A percentile compares a stretch with the other conserved stretches of the same genome.
Evolutionary conservation across 2,113 vertebrate genomes (phyloP).

Genomic region (Lycaon pictus): DNA sequence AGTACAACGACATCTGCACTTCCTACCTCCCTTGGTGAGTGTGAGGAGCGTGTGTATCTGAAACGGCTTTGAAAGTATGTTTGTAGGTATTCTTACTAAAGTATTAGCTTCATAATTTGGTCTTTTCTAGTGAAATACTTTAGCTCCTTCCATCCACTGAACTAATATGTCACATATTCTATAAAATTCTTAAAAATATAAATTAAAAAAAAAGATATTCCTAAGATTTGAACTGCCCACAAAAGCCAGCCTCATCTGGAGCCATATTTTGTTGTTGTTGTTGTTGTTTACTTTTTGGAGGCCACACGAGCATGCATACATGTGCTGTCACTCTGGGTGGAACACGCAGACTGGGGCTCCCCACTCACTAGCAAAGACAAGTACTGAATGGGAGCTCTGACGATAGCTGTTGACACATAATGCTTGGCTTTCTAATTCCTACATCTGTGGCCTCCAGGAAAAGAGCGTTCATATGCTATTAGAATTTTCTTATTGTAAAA

Average conservation of each 20-base stretch:
- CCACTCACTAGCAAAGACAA: neutral
- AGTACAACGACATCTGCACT: neutral
- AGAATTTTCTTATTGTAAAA: constrained; percentile 78
- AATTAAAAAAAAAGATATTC: constrained; percentile 13
- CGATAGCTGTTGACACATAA: constrained; percentile 55
- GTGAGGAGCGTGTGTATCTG: neutral
- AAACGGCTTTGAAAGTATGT: neutral
- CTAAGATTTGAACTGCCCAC: constrained; percentile 41
- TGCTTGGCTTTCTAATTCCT: constrained; percentile 74
- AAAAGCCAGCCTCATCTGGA: constrained; percentile 25
- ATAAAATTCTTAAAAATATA: neutral
- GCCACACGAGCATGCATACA: neutral
- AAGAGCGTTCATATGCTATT: constrained; percentile 68
- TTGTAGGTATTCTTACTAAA: constrained; percentile 22
- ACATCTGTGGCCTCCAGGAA: constrained; percentile 65
- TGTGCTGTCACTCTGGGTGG: neutral
- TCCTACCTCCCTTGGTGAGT: neutral
- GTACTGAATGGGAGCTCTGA: constrained; percentile 40
- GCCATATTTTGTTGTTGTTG: neutral
- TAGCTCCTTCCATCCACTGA: neutral
- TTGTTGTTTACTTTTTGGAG: neutral
- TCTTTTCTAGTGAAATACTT: constrained; percentile 16
- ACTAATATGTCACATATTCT: constrained; percentile 18
- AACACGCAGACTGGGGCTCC: neutral
- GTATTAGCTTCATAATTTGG: neutral